A percentile compares a stretch with the other conserved stretches of the same genome.
Conservation (phyloP, 2,113 vertebrate species). For the Myotis lucifugus region DNA sequence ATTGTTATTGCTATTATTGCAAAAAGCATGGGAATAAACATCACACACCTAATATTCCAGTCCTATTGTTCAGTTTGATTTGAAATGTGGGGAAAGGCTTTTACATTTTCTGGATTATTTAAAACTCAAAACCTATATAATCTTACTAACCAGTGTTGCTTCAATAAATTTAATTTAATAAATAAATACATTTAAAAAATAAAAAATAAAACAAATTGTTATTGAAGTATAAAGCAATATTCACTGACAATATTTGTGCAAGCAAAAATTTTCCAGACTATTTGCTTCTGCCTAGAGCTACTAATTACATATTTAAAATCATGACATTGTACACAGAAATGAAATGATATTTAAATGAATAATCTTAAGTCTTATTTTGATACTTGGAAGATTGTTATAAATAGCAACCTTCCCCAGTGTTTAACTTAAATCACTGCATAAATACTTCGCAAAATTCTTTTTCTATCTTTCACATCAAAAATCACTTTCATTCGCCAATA, state of each 20-base stretch:
- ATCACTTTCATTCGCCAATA: neutral
- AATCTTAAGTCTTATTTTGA: neutral
- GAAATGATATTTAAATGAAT: neutral
- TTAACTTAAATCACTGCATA: neutral
- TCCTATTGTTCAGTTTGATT: neutral
- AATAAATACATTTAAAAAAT: neutral
- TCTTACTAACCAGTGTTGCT: neutral
- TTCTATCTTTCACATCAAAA: neutral
- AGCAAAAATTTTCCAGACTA: neutral
- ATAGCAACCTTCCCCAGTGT: neutral
- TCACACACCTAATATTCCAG: neutral
- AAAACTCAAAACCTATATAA: neutral
- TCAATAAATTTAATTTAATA: neutral
- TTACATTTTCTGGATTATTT: neutral
- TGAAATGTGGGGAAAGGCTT: neutral
- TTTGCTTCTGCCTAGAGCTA: neutral
- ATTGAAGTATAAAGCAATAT: neutral
- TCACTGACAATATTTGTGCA: neutral
- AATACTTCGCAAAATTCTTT: neutral
- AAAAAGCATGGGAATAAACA: neutral
- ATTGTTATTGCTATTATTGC: neutral
- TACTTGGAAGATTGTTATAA: neutral
- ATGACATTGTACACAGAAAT: neutral
- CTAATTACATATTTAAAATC: neutral
- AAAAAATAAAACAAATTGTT: neutral